Base-by-base conservation (phyloP, 2,888 invertebrate genomes). In the Chymomyza caudatula region DNA sequence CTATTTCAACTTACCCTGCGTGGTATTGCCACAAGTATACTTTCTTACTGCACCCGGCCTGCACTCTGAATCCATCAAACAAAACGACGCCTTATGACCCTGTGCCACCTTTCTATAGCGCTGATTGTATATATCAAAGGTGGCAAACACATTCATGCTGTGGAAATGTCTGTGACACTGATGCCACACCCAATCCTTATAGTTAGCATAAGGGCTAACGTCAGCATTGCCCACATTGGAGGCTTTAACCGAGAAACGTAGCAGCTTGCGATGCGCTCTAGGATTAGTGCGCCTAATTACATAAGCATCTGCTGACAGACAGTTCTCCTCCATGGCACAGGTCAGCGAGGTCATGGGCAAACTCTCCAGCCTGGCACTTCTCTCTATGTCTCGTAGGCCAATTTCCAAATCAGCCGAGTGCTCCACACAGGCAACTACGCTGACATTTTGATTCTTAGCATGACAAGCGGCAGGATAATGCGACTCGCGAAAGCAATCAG, bases 281-380 rank as follows among this genome's bases (percentile, higher is more conserved):
- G 88, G 88, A 52, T 84, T 73, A 1, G 79, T 81, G 0, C 55
- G 60, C 2, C 86, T 77, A 57, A 87, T 82, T 6, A 65, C 72
- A 67, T 88, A 88, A 1, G 88, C 88, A 69, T 88, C 88, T 2
- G 64, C 60, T 0, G 88, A 82, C 5, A 88, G 20, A 15, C 88
- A 88, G 19, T 88, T 80, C 71, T 88, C 88, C 59, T 88, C 88
- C 88, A 88, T 88, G 64, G 88, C 88, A 23, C 88, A 88, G 13
- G 75, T 80, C 3, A 88, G 69, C 1, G 58, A 23, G 0, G 81
- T 73, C 78, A 88, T 83, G 15, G 88, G 88, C 54, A 86, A 76
- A 0, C 72, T 62, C 5, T 88, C 82, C 56, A 88, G 62, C 6
- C 67, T 75, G 1, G 77, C 86, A 3, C 75, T 78, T 1, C 51